Evolutionary conservation across 2,113 vertebrate species (phyloP).

Genomic region (Prolemur simus): DNA sequence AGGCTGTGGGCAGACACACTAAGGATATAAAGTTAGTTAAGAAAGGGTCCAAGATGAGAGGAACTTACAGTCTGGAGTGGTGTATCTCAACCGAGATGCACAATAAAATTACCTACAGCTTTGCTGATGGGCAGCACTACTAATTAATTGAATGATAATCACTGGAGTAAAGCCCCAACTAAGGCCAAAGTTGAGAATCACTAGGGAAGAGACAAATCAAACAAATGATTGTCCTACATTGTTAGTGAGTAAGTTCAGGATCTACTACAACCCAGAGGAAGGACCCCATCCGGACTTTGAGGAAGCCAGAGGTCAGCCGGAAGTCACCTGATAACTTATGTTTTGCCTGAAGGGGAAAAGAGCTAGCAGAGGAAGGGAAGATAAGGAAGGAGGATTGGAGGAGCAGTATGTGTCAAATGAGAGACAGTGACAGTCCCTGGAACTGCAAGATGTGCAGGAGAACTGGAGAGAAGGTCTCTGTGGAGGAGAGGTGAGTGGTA

Average conservation of each 20-base stretch:
- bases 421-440: not conserved
- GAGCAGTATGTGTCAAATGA: not conserved
- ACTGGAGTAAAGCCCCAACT: not conserved
- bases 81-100: not conserved
- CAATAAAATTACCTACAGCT: not conserved
- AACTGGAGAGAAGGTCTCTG: not conserved
- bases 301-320: not conserved
- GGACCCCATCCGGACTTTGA: not conserved
- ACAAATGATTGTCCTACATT: not conserved
- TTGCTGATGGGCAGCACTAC: not conserved
- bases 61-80: not conserved
- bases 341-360: not conserved
- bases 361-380: not conserved
- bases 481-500: not conserved
- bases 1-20: not conserved
- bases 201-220: not conserved
- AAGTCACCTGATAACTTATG: not conserved
- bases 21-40: not conserved
- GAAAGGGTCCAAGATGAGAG: not conserved
- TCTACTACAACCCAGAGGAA: not conserved
- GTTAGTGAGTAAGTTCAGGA: not conserved
- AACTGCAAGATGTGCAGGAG: not conserved
- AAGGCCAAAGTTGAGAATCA: not conserved
- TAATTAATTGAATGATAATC: constrained; percentile 7
- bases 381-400: not conserved